These are phyloP conservation scores for Champsocephalus esox DNA, from an alignment of 2,797 vertebrate genomes.

Conservation along the genomic window DNA sequence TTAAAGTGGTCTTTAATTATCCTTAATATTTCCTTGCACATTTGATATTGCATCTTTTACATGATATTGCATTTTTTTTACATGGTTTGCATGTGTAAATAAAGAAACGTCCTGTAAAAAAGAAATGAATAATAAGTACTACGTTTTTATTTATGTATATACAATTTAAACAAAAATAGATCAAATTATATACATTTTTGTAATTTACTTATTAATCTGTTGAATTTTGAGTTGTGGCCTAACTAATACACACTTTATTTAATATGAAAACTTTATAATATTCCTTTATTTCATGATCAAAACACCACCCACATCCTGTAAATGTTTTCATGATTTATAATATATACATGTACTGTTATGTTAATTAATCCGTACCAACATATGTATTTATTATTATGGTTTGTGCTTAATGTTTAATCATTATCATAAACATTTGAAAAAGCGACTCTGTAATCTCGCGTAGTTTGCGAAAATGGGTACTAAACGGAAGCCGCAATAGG, in stretches of 20 bases:
- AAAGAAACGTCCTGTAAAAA: too few relatives aligned
- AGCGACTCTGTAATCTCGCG: constrained; percentile 57
- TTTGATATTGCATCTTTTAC: too few relatives aligned
- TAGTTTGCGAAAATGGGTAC: constrained; percentile 13
- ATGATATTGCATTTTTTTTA: too few relatives aligned
- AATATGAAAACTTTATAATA: neutral
- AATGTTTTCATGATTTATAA: neutral
- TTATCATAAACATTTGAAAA: neutral
- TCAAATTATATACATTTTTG: too few relatives aligned
- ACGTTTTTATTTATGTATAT: too few relatives aligned
- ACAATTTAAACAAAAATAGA: too few relatives aligned
- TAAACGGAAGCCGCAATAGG: constrained; percentile 74
- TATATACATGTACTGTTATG: neutral
- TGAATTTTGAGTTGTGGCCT: too few relatives aligned
- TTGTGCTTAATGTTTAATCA: neutral
- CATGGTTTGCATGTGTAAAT: too few relatives aligned
- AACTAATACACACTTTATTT: neutral
- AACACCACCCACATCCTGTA: neutral
- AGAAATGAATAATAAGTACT: too few relatives aligned
- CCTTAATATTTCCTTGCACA: too few relatives aligned
- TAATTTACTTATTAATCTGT: too few relatives aligned
- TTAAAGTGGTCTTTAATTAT: too few relatives aligned
- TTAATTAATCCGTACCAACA: neutral
- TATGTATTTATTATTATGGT: neutral
- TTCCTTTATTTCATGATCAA: neutral